A percentile compares a stretch with the other conserved stretches of the same genome.
Conservation (phyloP, 2,113 vertebrate species). For the Osmerus mordax region DNA sequence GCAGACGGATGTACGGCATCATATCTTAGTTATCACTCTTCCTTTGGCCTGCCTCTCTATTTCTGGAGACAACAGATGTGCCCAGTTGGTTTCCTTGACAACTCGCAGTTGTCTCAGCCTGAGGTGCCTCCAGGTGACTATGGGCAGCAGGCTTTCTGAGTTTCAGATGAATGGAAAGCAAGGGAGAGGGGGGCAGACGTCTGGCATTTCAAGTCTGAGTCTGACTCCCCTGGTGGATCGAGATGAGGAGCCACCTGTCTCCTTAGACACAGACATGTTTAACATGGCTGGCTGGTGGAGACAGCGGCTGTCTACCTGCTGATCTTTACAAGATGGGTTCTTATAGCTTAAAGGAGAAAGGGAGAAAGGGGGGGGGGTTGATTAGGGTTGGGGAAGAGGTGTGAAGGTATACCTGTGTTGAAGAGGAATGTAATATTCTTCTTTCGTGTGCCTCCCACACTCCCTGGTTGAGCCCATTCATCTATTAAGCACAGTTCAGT, state of each 20-base stretch:
- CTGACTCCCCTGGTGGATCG: conserved; percentile 22
- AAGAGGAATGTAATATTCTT: conserved; percentile 31
- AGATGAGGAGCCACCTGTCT: conserved; percentile 46
- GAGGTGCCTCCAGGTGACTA: conserved; percentile 46
- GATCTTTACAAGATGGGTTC: too few relatives aligned
- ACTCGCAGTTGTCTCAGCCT: conserved; percentile 33
- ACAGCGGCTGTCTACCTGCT: too few relatives aligned
- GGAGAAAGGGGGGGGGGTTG: neutral
- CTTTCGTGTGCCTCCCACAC: conserved; percentile 34
- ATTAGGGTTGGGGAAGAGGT: neutral
- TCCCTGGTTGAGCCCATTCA: conserved; percentile 38
- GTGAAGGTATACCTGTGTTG: conserved; percentile 27
- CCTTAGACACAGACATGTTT: conserved; percentile 29
- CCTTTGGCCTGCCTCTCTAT: conserved; percentile 10
- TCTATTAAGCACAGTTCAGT: conserved; percentile 39
- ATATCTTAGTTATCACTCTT: conserved; percentile 10
- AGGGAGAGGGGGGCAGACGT: neutral
- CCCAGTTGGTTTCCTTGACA: conserved; percentile 52
- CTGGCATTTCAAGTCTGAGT: neutral
- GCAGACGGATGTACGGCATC: neutral
- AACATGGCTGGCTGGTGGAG: conserved; percentile 12
- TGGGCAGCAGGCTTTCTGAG: conserved; percentile 12
- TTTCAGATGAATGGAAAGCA: neutral
- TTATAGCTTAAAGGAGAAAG: conserved; percentile 27
- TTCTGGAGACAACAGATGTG: conserved; percentile 38